Evolutionary conservation across 2,888 invertebrate species (phyloP), one percentile per base, ranked within the genome.

Genomic region (Mythimna ferrago): DNA sequence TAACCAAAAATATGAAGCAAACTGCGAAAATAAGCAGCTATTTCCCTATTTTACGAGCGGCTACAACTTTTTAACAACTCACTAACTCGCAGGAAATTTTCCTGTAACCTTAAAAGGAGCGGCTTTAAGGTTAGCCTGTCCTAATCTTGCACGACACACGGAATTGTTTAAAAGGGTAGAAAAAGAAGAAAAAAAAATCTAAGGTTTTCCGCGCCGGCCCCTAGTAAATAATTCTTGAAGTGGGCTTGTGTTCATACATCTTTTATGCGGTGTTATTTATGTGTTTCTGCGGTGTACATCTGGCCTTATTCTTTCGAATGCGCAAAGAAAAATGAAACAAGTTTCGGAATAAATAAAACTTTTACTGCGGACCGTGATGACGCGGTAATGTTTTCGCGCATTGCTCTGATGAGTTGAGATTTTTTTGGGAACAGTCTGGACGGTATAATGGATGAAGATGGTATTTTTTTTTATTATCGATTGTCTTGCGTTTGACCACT

Each of bases 291-390:
- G 74, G 86, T 85, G 82, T 86, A 83, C 84, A 79, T 87, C 89
- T 88, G 86, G 86, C 85, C 86, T 89, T 90, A 88, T 93, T 91
- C 84, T 78, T 79, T 80, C 70, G 87, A 92, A 91, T 90, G 87
- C 83, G 86, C 86, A 83, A 92, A 93, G 93, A 94, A 93, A 93
- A 95, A 94, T 95, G 95, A 93, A 93, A 91, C 90, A 95, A 95
- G 92, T 95, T 95, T 92, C 88, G 92, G 91, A 94, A 95, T 95
- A 94, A 95, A 95, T 94, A 95, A 93, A 93, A 94, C 88, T 93
- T 93, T 90, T 89, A 90, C 91, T 54, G 89, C 86, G 87, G 85
- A 88, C 85, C 82, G 90, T 85, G 93, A 93, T 93, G 93, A 93
- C 92, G 91, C 88, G 91, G 84, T 87, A 89, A 92, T 88, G 90